A percentile compares a stretch with the other conserved stretches of the same genome.
Evolutionary conservation across 2,797 vertebrate genomes (phyloP).

Genomic region (Enteromius fasciolatus): DNA sequence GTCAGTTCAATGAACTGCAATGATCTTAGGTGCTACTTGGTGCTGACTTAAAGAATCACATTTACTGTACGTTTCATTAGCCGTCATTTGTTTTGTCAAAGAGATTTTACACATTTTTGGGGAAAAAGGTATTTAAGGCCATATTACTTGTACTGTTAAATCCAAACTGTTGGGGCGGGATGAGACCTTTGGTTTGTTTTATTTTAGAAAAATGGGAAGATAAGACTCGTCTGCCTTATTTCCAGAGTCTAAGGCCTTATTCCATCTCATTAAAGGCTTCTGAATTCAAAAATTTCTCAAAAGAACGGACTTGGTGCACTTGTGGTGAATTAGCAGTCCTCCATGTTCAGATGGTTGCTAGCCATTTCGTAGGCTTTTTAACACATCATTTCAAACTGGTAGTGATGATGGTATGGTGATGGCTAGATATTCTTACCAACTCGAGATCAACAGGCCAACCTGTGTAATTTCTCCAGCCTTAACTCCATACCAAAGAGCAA

Average conservation of each 20-base stretch:
- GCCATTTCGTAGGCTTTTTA: conserved; percentile 31
- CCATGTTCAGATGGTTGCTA: neutral
- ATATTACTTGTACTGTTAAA: conserved; percentile 80
- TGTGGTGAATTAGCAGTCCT: conserved; percentile 58
- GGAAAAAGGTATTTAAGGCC: conserved; percentile 72
- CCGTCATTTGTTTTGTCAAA: conserved; percentile 50
- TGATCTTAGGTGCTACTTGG: conserved; percentile 74
- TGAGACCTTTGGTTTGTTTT: conserved; percentile 61
- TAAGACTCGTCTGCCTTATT: conserved; percentile 81
- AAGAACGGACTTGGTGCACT: conserved; percentile 70
- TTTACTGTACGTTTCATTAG: conserved; percentile 72
- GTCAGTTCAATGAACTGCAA: conserved; percentile 51
- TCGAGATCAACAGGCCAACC: conserved; percentile 65
- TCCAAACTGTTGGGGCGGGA: conserved; percentile 62
- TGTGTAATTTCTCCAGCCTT: conserved; percentile 71
- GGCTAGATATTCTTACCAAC: conserved; percentile 51
- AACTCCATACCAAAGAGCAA: conserved; percentile 82
- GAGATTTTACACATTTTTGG: conserved; percentile 73
- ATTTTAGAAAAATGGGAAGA: conserved; percentile 65
- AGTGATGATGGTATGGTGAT: conserved; percentile 70
- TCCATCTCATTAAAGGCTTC: conserved; percentile 76
- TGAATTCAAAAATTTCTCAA: conserved; percentile 67
- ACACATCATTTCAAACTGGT: conserved; percentile 51
- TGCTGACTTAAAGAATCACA: conserved; percentile 80
- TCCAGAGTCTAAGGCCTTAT: conserved; percentile 78